A percentile compares a stretch with the other conserved stretches of the same genome.
Conservation (phyloP, 2,888 invertebrate species). For the Villa cingulata region DNA sequence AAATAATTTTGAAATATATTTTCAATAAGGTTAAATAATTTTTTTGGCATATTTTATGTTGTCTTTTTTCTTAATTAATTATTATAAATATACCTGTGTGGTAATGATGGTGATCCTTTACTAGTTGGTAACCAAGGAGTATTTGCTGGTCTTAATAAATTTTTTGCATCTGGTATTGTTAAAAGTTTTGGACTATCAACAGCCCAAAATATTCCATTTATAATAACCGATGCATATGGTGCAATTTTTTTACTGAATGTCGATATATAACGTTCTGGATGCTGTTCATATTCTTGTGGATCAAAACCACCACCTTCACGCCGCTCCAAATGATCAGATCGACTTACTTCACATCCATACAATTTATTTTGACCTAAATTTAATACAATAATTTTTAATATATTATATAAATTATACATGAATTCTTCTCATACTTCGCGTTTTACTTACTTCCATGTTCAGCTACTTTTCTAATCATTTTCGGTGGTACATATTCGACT, state of each 20-base stretch:
- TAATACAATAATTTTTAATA: neutral
- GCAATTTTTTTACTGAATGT: constrained; percentile 95
- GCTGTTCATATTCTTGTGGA: constrained; percentile 72
- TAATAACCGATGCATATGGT: constrained; percentile 89
- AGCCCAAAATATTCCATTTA: constrained; percentile 99
- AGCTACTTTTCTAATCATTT: constrained; percentile 87
- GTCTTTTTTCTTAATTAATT: constrained; percentile 1
- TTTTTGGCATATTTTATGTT: too few relatives aligned
- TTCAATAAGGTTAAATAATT: too few relatives aligned
- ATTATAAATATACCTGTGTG: constrained; percentile 51
- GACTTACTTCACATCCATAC: constrained; percentile 89
- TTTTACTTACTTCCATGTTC: constrained; percentile 84
- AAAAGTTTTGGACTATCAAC: constrained; percentile 90
- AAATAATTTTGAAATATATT: neutral
- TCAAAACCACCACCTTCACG: constrained; percentile 89
- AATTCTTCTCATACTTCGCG: too few relatives aligned
- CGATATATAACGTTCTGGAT: constrained; percentile 88
- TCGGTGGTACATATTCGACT: constrained; percentile 92
- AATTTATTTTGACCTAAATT: constrained; percentile 75
- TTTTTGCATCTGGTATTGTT: constrained; percentile 96
- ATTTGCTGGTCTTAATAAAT: constrained; percentile 71
- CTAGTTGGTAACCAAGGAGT: constrained; percentile 89
- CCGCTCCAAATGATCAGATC: constrained; percentile 84
- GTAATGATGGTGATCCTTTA: constrained; percentile 73
- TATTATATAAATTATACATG: neutral